Evolutionary conservation across 1,140 invertebrate genomes (phyloP).

Genomic region (Eumaeus atala): DNA sequence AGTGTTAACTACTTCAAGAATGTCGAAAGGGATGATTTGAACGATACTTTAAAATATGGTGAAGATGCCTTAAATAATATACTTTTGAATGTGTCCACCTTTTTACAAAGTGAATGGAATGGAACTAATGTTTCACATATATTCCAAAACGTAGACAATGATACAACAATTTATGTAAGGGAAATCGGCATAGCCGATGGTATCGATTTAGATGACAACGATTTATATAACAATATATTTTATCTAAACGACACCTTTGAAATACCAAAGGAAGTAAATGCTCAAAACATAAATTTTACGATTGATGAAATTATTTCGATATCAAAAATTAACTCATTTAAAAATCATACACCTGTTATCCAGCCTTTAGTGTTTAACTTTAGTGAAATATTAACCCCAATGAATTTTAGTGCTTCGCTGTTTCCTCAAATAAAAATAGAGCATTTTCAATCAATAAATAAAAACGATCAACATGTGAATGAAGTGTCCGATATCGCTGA

Average conservation of each 20-base stretch:
- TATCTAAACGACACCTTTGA: constrained; percentile 14
- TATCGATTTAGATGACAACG: not conserved
- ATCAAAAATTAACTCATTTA: too few species aligned
- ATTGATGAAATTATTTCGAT: too few species aligned
- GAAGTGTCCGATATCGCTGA: constrained; percentile 35
- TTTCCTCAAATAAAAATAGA: constrained; percentile 7
- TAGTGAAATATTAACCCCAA: not conserved
- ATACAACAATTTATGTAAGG: constrained; percentile 40
- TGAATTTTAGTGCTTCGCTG: not conserved
- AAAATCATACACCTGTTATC: not conserved
- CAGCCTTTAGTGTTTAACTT: constrained; percentile 7
- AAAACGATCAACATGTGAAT: constrained; percentile 27
- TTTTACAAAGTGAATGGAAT: constrained; percentile 35
- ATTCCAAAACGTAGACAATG: constrained; percentile 27
- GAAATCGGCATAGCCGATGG: constrained; percentile 31
- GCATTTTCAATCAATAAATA: constrained; percentile 1
- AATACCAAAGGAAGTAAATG: not conserved
- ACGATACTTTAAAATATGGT: constrained; percentile 25
- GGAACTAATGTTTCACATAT: constrained; percentile 22
- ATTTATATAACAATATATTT: constrained; percentile 8
- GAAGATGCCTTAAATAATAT: constrained; percentile 30
- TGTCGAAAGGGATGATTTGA: constrained; percentile 19
- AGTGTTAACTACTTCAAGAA: constrained; percentile 19
- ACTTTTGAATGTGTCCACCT: constrained; percentile 30
- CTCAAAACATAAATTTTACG: too few species aligned